These are phyloP conservation scores for Halyomorpha halys DNA, from an alignment of 1,140 invertebrate genomes.

Conservation along the genomic window DNA sequence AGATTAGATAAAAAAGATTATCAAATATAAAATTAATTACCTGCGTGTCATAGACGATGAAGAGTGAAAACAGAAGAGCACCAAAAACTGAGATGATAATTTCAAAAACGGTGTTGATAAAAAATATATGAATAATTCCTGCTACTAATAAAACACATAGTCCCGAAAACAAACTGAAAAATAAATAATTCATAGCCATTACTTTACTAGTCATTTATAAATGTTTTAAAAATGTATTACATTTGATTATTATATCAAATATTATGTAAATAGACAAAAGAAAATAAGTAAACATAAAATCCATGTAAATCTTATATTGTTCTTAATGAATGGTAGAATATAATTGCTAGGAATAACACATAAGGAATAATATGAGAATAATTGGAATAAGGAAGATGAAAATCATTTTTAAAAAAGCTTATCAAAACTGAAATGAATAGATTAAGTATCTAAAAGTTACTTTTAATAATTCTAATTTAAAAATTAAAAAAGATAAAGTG, in stretches of 20 bases:
- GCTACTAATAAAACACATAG: slow-evolving; percentile 58
- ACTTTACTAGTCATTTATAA: not conserved
- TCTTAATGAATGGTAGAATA: too few relatives aligned
- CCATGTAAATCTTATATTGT: too few relatives aligned
- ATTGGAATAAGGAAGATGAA: too few relatives aligned
- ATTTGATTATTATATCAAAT: not conserved
- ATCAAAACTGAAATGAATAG: too few relatives aligned
- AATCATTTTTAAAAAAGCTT: too few relatives aligned
- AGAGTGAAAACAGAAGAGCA: slow-evolving; percentile 61
- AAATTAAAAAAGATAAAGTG: too few relatives aligned
- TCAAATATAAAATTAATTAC: slow-evolving; percentile 28
- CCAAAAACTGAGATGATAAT: slow-evolving; percentile 54
- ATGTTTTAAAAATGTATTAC: too few relatives aligned
- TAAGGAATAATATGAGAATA: too few relatives aligned
- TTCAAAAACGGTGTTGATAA: slow-evolving; percentile 56
- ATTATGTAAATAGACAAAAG: too few relatives aligned
- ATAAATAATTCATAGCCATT: slow-evolving; percentile 5
- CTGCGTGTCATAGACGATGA: slow-evolving; percentile 54
- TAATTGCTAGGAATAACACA: too few relatives aligned
- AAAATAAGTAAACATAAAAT: not conserved
- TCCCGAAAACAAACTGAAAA: slow-evolving; percentile 55
- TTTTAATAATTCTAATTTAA: too few relatives aligned
- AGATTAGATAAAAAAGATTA: not conserved
- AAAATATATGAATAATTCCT: slow-evolving; percentile 61
- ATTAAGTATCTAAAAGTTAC: too few relatives aligned